These are phyloP conservation scores for Phaonia tiefii DNA, from an alignment of 2,888 invertebrate species.

Conservation along the genomic window DNA sequence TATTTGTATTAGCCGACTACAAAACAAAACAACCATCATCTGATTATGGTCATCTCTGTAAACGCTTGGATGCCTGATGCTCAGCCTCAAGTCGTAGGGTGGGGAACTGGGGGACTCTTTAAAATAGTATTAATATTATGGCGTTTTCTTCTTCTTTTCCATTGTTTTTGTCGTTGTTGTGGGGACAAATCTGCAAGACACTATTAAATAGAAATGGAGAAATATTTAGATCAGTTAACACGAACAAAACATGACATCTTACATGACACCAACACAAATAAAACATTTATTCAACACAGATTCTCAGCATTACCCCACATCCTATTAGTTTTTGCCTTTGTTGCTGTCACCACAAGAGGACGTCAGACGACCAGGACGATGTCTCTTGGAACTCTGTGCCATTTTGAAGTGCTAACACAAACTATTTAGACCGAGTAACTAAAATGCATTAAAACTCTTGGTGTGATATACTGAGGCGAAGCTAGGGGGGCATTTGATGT, in stretches of 20 bases:
- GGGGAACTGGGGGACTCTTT: slow-evolving; percentile 12
- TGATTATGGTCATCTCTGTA: slow-evolving; percentile 27
- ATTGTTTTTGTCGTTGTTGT: too few relatives aligned
- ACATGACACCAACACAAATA: slow-evolving; percentile 71
- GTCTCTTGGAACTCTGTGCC: too few relatives aligned
- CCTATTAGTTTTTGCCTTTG: background rate
- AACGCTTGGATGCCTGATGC: background rate
- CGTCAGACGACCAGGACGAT: slow-evolving; percentile 59
- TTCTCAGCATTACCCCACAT: background rate
- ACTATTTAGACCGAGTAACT: background rate
- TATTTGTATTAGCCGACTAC: background rate
- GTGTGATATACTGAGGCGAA: too few relatives aligned
- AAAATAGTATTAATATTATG: slow-evolving; percentile 52
- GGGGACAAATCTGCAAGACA: slow-evolving; percentile 56
- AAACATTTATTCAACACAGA: slow-evolving; percentile 62
- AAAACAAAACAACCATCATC: background rate
- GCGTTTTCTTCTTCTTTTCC: too few relatives aligned
- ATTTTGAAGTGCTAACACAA: too few relatives aligned
- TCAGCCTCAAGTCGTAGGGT: too few relatives aligned
- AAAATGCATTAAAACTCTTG: background rate
- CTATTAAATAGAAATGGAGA: slow-evolving; percentile 71
- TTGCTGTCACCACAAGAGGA: slow-evolving; percentile 7
- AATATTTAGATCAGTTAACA: slow-evolving; percentile 78
- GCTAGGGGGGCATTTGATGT: too few relatives aligned
- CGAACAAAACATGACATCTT: slow-evolving; percentile 76